A percentile compares a stretch with the other conserved stretches of the same genome.
Conservation (phyloP, 1,140 invertebrate species). For the Odontomachus brunneus region DNA sequence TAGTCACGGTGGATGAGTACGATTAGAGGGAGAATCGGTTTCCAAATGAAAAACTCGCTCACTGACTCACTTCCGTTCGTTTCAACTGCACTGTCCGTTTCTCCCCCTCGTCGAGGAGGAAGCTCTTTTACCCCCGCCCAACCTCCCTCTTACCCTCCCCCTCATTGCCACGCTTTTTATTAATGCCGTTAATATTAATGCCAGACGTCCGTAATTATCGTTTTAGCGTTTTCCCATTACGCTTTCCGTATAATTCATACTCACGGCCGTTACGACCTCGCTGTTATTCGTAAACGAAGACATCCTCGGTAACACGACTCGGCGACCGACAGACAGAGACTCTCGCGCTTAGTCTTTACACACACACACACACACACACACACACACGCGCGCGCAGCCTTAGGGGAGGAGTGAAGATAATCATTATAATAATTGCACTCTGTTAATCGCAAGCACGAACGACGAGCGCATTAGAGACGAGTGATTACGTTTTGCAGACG, state of each 20-base stretch:
- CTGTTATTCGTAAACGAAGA: background rate
- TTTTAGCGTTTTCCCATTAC: conserved; percentile 5
- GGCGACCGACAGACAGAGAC: no score
- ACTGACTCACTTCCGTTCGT: background rate
- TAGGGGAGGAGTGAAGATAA: no score
- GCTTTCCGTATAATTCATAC: background rate
- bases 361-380: no score
- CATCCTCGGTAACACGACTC: background rate
- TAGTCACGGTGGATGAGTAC: conserved; percentile 19
- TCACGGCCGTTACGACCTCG: background rate
- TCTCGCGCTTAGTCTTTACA: no score
- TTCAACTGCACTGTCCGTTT: background rate
- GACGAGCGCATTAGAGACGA: background rate
- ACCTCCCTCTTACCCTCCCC: no score
- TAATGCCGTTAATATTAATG: conserved; percentile 28
- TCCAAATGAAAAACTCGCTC: conserved; percentile 21
- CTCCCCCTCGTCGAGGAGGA: background rate
- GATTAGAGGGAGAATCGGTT: conserved; percentile 4
- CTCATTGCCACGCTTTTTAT: background rate
- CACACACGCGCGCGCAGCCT: no score
- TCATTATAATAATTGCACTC: no score
- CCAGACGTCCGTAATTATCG: conserved; percentile 23
- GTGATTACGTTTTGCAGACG: conserved; percentile 76
- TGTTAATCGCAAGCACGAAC: no score
- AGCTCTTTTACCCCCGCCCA: conserved; percentile 4